Percentiles rank a stretch among this genome's conserved stretches.
Evolutionary conservation across 2,888 invertebrate genomes (phyloP).

Genomic region (Drosophila meridionalis): DNA sequence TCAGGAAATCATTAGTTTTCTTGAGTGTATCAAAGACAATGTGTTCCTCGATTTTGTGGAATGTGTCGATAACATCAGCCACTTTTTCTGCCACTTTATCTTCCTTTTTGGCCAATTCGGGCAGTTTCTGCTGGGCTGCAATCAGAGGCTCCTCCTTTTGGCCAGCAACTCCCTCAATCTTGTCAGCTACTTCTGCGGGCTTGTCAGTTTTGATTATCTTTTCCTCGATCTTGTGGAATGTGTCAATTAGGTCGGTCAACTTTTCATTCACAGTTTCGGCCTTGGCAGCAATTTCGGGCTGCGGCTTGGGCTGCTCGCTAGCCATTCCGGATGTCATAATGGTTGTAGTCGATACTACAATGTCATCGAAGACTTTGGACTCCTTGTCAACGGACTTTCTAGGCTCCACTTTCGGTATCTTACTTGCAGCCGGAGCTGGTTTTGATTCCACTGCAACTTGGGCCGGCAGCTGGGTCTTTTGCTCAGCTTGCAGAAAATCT

Average conservation of each 20-base stretch:
- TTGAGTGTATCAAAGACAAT: slow-evolving; percentile 63
- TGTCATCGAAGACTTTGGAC: slow-evolving; percentile 56
- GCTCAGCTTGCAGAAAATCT: slow-evolving; percentile 68
- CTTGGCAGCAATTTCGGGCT: slow-evolving; percentile 59
- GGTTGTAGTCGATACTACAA: slow-evolving; percentile 57
- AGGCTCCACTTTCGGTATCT: slow-evolving; percentile 73
- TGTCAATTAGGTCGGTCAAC: slow-evolving; percentile 60
- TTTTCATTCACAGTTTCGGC: slow-evolving; percentile 69
- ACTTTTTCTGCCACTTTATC: slow-evolving; percentile 64
- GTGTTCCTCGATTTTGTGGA: slow-evolving; percentile 65
- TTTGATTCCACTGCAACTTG: slow-evolving; percentile 43
- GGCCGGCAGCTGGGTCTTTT: slow-evolving; percentile 46
- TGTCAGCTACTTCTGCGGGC: slow-evolving; percentile 36
- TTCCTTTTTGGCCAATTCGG: slow-evolving; percentile 25
- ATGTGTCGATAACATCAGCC: slow-evolving; percentile 58
- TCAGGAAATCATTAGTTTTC: slow-evolving; percentile 75
- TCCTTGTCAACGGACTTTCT: slow-evolving; percentile 67
- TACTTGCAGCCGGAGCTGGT: slow-evolving; percentile 64
- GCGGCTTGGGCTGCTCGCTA: slow-evolving; percentile 36
- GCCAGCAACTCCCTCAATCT: slow-evolving; percentile 34
- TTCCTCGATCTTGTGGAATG: slow-evolving; percentile 67
- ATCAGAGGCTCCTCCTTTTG: slow-evolving; percentile 29
- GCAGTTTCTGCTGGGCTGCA: slow-evolving; percentile 2
- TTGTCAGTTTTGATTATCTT: slow-evolving; percentile 50
- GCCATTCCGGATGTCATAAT: slow-evolving; percentile 64